These are phyloP conservation scores for Phycodurus eques DNA, from an alignment of 2,113 vertebrate species.

Conservation along the genomic window DNA sequence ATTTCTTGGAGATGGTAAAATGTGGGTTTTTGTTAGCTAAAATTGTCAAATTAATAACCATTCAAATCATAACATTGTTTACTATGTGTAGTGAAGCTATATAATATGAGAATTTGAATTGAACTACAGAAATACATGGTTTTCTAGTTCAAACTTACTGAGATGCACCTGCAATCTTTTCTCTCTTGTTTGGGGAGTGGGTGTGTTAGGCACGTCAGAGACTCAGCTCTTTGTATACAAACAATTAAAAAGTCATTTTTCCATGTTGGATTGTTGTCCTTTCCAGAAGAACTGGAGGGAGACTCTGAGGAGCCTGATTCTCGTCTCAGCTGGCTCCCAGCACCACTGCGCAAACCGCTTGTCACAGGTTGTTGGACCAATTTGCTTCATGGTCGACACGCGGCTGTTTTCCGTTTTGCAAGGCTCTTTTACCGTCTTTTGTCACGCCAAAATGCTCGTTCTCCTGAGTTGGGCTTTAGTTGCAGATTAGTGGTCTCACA, in stretches of 20 bases:
- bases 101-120: too few species aligned
- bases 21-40: too few species aligned
- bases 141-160: too few species aligned
- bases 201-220: too few species aligned
- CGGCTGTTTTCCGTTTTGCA: background rate
- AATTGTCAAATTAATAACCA: too few species aligned
- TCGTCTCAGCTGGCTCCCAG: slow-evolving; percentile 56
- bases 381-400: background rate
- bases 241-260: background rate
- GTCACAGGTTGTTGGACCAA: slow-evolving; percentile 40
- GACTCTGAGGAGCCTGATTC: slow-evolving; percentile 54
- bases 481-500: background rate
- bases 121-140: too few species aligned
- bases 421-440: slow-evolving; percentile 6
- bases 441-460: background rate
- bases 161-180: too few species aligned
- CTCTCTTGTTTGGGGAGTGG: too few species aligned
- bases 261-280: slow-evolving; percentile 19
- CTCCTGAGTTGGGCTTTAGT: slow-evolving; percentile 2
- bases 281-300: slow-evolving; percentile 49
- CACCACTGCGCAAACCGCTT: slow-evolving; percentile 51
- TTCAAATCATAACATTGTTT: too few species aligned
- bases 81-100: too few species aligned
- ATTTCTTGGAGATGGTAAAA: too few species aligned
- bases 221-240: background rate